Percentiles rank a stretch among this genome's conserved stretches.
These are phyloP conservation scores for Australoheros facetus DNA, from an alignment of 2,797 vertebrate species.

Conservation along the genomic window DNA sequence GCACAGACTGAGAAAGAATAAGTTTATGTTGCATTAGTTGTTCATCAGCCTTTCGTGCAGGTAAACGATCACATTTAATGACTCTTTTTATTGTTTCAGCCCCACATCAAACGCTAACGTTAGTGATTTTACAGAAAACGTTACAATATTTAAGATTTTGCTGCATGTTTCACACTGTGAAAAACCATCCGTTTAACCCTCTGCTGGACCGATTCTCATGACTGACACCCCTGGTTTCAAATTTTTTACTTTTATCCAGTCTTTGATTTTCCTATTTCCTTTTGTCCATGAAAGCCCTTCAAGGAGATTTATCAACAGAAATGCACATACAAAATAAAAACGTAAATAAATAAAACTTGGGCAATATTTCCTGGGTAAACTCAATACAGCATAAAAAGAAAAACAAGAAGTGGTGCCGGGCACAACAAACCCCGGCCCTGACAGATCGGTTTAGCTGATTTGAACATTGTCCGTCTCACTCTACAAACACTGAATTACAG, in stretches of 20 bases:
- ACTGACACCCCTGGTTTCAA: fast-evolving
- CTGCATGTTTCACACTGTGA: no score
- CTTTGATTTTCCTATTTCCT: no score
- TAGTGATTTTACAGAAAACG: no score
- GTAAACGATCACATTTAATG: neutral
- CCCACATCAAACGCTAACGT: no score
- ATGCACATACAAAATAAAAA: neutral
- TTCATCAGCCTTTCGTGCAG: neutral
- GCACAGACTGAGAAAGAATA: neutral
- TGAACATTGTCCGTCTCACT: no score
- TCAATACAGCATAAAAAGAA: neutral
- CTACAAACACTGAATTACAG: no score
- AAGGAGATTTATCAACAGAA: fast-evolving
- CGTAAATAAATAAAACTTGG: neutral
- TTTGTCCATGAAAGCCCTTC: fast-evolving
- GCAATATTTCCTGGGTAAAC: neutral
- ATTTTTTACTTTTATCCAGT: neutral
- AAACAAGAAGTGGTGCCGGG: no score
- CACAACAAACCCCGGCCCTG: no score
- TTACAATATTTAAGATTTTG: neutral
- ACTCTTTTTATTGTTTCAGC: neutral
- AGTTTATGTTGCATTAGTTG: fast-evolving
- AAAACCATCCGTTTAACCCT: neutral
- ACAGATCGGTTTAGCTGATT: no score
- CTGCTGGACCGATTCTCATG: neutral